A percentile compares a stretch with the other conserved stretches of the same genome.
Evolutionary conservation across 92 coral and sea anemone species (phyloP).

Genomic region (Galaxea fascicularis): DNA sequence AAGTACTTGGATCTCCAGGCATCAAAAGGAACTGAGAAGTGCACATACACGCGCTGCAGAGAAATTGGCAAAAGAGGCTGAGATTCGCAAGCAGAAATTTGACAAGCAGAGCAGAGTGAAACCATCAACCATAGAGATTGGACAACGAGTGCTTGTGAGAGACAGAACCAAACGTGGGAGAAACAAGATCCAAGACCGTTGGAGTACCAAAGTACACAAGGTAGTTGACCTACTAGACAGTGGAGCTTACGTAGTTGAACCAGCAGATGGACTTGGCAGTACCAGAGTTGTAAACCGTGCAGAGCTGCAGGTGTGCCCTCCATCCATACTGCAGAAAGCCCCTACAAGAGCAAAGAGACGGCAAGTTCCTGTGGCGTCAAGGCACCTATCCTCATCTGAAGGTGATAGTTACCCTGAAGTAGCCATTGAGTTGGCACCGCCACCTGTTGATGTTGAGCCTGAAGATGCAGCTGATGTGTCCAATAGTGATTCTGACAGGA

Average conservation of each 20-base stretch:
- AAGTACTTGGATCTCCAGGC: slow-evolving; percentile 48
- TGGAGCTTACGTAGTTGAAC: neutral
- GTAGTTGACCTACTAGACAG: neutral
- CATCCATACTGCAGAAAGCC: slow-evolving; percentile 8
- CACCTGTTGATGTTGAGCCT: neutral
- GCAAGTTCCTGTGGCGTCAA: slow-evolving; percentile 8
- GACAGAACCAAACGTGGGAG: slow-evolving; percentile 40
- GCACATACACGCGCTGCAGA: slow-evolving; percentile 49
- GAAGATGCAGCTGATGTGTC: slow-evolving; percentile 15
- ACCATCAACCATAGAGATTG: slow-evolving; percentile 31
- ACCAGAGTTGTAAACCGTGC: slow-evolving; percentile 52
- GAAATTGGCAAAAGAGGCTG: slow-evolving; percentile 33
- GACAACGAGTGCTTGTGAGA: slow-evolving; percentile 50
- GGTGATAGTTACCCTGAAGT: slow-evolving; percentile 24
- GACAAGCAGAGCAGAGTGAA: slow-evolving; percentile 31
- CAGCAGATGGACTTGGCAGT: slow-evolving; percentile 56
- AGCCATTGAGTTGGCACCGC: slow-evolving; percentile 24
- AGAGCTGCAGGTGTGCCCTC: slow-evolving; percentile 64
- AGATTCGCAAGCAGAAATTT: slow-evolving; percentile 26
- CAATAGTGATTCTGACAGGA: slow-evolving; percentile 1
- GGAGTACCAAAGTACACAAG: slow-evolving; percentile 38
- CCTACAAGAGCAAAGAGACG: neutral
- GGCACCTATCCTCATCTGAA: slow-evolving; percentile 1
- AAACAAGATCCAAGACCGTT: slow-evolving; percentile 66
- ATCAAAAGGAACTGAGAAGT: slow-evolving; percentile 48